Evolutionary conservation across 2,797 vertebrate species (phyloP), one percentile per base, ranked within the genome.

Genomic region (Microhierax caerulescens): DNA sequence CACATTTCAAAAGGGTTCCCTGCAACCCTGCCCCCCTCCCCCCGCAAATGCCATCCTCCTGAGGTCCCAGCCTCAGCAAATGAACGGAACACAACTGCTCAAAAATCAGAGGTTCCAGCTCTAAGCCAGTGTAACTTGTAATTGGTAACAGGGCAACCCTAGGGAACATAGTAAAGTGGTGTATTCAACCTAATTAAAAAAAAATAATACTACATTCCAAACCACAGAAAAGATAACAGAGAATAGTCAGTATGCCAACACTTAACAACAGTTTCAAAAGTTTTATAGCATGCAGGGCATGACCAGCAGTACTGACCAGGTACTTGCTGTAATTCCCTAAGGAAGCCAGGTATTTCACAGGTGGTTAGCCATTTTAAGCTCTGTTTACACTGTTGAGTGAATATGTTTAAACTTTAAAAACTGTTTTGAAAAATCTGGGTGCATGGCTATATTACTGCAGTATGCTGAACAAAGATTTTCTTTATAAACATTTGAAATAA

Each of bases 341-440:
- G 93, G 78, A 91, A 86, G 61, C 9, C 48, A 88, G 41, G n/a
- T 61, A 93, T 45, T 73, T 85, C 74, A 61, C 13, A 93, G 61
- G 68, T 72, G 86, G 39, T 77, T 90, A 96, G 92, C 50, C 19
- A 91, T 13, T 76, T 61, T 53, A 94, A 94, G 68, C n/a, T 81
- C 53, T 24, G 37, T 90, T 91, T 91, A 93, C 23, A 28, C 32
- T 78, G 73, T 64, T 10, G 18, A 91, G 23, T 84, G 60, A 95
- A 34, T 79, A 80, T 21, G 37, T 85, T 93, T 90, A 72, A 95
- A 90, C 20, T 79, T 74, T 74, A 34, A 79, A 85, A 93, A 67
- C 5, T 27, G 53, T 79, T 78, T 28, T 50, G 10, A 57, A 76
- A 57, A 80, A 73, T 24, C 56, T 75, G 12, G 25, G 48, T 56